phyloP scores from a whole-genome alignment of 1,140 invertebrate species.

The Bombus waltoni region DNA sequence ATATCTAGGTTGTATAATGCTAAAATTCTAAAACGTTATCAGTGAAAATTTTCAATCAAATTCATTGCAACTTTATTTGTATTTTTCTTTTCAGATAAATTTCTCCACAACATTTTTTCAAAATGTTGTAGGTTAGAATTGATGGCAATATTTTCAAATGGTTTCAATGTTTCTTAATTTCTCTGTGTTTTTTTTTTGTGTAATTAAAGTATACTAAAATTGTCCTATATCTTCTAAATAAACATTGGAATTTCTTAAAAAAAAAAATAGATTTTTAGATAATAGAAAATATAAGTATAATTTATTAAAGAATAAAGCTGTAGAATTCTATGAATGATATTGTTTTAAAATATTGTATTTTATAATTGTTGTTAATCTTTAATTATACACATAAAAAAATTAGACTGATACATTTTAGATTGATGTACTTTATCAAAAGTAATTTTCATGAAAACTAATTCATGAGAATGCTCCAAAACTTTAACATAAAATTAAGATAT shows the following conservation, averaged over 20 bases:
- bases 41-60: background rate
- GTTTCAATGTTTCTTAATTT: background rate
- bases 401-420: background rate
- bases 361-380: background rate
- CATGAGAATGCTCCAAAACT: background rate
- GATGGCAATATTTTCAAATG: background rate
- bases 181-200: background rate
- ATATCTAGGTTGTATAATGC: background rate
- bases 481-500: background rate
- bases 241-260: background rate
- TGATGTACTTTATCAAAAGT: background rate
- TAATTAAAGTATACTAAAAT: too few relatives aligned
- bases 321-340: background rate
- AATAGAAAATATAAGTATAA: background rate
- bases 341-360: background rate
- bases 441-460: background rate
- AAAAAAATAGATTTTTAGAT: background rate
- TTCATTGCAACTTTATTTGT: background rate
- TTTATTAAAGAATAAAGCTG: background rate
- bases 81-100: background rate
- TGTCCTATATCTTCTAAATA: background rate
- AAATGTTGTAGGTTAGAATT: constrained; percentile 1
- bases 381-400: background rate
- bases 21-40: background rate
- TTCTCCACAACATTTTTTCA: background rate